These are phyloP conservation scores for Triplophysa yarkandensis DNA, from an alignment of 2,797 vertebrate species.

Conservation along the genomic window DNA sequence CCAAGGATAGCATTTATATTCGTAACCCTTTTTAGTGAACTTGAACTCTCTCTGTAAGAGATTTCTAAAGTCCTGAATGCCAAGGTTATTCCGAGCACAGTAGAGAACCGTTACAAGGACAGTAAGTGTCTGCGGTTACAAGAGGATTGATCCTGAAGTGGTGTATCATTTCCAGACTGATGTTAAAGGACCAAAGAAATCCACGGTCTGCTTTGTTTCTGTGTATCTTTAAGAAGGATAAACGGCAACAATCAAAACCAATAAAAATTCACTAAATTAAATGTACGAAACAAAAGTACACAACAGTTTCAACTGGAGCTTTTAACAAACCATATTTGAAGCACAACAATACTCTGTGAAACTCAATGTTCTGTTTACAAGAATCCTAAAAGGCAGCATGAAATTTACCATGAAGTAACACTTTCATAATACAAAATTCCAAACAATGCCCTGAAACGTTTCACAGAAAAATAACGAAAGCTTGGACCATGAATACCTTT, in stretches of 20 bases:
- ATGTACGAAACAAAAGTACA: slow-evolving; percentile 1
- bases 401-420: slow-evolving; percentile 16
- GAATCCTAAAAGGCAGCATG: slow-evolving; percentile 17
- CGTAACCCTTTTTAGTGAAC: background rate
- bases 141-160: slow-evolving; percentile 8
- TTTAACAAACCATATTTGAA: slow-evolving; percentile 42
- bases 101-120: background rate
- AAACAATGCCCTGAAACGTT: slow-evolving; percentile 1
- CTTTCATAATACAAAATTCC: slow-evolving; percentile 19
- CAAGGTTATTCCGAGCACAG: background rate
- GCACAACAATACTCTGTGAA: slow-evolving; percentile 3
- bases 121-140: background rate
- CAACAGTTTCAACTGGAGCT: slow-evolving; percentile 8
- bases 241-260: slow-evolving; percentile 26
- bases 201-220: background rate
- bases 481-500: background rate
- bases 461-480: background rate
- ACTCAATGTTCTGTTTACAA: slow-evolving; percentile 8
- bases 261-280: slow-evolving; percentile 18
- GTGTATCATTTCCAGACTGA: slow-evolving; percentile 24
- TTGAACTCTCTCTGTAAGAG: background rate
- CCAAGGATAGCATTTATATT: background rate
- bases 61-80: background rate
- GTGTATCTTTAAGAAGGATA: slow-evolving; percentile 13
- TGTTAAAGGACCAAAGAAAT: slow-evolving; percentile 4